These are phyloP conservation scores for Sander lucioperca DNA, from an alignment of 2,113 vertebrate genomes.

Conservation along the genomic window DNA sequence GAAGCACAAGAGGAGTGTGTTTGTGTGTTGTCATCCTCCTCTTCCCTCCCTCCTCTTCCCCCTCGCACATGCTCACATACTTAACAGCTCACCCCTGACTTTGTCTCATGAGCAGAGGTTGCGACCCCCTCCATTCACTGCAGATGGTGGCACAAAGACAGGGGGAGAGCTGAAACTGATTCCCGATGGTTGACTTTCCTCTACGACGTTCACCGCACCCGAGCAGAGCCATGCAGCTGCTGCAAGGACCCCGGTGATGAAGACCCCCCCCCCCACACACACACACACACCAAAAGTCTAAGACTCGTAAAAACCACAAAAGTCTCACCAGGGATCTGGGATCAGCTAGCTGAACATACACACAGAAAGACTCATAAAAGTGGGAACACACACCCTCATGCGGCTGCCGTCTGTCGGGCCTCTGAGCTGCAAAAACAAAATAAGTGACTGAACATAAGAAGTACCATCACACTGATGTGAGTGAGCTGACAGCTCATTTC, in stretches of 20 bases:
- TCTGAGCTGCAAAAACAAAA: conserved; percentile 3
- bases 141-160: conserved; percentile 79
- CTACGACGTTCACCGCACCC: neutral
- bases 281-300: conserved; percentile 43
- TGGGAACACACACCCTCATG: conserved; percentile 24
- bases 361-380: conserved; percentile 39
- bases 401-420: neutral
- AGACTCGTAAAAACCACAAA: conserved; percentile 55
- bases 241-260: conserved; percentile 5
- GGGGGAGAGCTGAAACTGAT: conserved; percentile 50
- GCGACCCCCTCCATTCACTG: conserved; percentile 51
- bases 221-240: conserved; percentile 64
- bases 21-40: conserved; percentile 26
- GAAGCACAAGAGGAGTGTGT: conserved; percentile 43
- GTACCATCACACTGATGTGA: neutral
- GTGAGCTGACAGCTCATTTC: neutral
- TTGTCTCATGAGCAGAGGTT: conserved; percentile 62
- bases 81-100: conserved; percentile 54
- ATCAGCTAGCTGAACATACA: conserved; percentile 35
- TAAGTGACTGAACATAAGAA: neutral
- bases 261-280: neutral
- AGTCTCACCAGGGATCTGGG: conserved; percentile 35
- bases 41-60: neutral
- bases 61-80: conserved; percentile 46
- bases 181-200: conserved; percentile 33